Evolutionary conservation across 1,140 invertebrate genomes (phyloP).

Genomic region (Bombus breviceps): DNA sequence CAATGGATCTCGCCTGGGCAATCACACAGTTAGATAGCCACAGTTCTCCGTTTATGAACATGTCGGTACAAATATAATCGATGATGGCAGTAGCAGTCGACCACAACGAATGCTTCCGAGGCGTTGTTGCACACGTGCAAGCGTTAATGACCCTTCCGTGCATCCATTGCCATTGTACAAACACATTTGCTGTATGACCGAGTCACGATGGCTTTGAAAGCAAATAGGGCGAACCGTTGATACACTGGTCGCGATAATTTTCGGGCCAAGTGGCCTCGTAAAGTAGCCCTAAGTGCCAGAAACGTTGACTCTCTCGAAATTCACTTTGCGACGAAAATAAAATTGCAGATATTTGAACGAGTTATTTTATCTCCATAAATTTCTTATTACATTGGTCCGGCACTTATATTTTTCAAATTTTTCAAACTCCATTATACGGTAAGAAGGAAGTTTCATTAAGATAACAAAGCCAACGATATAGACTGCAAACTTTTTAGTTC

Average conservation of each 20-base stretch:
- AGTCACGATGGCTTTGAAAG: slow-evolving; percentile 19
- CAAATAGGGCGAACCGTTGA: not conserved
- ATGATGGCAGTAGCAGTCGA: slow-evolving; percentile 1
- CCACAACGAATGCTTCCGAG: slow-evolving; percentile 34
- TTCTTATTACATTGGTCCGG: too few relatives aligned
- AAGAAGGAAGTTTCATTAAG: too few relatives aligned
- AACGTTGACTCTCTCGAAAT: not conserved
- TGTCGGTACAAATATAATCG: slow-evolving; percentile 5
- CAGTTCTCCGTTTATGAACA: slow-evolving; percentile 13
- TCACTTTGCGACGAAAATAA: not conserved
- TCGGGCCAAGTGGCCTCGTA: not conserved
- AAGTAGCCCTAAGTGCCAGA: not conserved
- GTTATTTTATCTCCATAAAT: too few relatives aligned
- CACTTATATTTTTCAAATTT: too few relatives aligned
- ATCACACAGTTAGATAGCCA: not conserved
- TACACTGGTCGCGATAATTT: slow-evolving; percentile 1
- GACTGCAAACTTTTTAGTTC: too few relatives aligned
- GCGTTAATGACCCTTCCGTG: slow-evolving; percentile 47
- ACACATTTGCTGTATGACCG: slow-evolving; percentile 33
- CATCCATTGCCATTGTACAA: slow-evolving; percentile 36
- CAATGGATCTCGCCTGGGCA: not conserved
- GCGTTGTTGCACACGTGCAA: not conserved
- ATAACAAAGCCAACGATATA: too few relatives aligned
- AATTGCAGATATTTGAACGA: too few relatives aligned
- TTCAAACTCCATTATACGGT: too few relatives aligned